These are phyloP conservation scores for human (Homo sapiens) DNA, from an alignment of 2,113 vertebrate species.

Conservation along the genomic window DNA sequence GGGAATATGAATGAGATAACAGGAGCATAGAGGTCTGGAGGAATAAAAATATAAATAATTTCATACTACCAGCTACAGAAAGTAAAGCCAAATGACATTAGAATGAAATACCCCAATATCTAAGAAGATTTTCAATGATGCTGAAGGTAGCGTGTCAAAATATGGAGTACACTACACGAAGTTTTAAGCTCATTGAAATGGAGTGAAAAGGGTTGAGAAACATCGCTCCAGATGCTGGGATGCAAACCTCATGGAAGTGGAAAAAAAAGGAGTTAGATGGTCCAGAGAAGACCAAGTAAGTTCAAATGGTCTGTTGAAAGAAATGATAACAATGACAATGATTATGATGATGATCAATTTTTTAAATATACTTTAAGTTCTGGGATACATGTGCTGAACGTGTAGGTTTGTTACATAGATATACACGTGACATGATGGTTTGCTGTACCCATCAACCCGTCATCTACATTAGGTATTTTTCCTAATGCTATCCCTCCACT, in stretches of 20 bases:
- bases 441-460: too few relatives aligned
- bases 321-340: not conserved
- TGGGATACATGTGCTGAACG: too few relatives aligned
- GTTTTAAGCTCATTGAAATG: not conserved
- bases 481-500: too few relatives aligned
- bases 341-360: not conserved
- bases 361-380: too few relatives aligned
- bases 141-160: not conserved
- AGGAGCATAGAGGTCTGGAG: not conserved
- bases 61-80: not conserved
- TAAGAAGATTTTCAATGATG: not conserved
- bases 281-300: not conserved
- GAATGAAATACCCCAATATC: not conserved
- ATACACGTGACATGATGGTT: too few relatives aligned
- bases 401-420: too few relatives aligned
- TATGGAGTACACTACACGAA: not conserved
- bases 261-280: not conserved
- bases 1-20: not conserved
- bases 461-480: too few relatives aligned
- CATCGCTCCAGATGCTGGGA: not conserved
- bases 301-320: not conserved
- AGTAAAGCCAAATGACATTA: constrained; percentile 15
- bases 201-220: not conserved
- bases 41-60: not conserved
- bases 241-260: not conserved